A percentile compares a stretch with the other conserved stretches of the same genome.
These are phyloP conservation scores for Platycheirus rosarum DNA, from an alignment of 2,888 invertebrate genomes.

Conservation along the genomic window DNA sequence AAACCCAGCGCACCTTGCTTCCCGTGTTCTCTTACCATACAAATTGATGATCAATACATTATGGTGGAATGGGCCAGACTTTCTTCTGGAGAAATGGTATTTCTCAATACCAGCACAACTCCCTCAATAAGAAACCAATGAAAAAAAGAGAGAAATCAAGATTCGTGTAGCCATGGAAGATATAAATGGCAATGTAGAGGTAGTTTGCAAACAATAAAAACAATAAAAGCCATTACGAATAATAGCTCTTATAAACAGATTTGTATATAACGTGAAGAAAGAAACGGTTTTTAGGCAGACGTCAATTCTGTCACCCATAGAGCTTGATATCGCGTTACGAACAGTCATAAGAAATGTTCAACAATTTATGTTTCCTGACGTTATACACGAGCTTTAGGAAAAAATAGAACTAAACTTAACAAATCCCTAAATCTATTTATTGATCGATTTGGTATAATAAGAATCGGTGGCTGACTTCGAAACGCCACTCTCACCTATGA, in stretches of 20 bases:
- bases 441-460: background rate
- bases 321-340: background rate
- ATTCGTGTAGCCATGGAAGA: background rate
- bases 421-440: slow-evolving; percentile 9
- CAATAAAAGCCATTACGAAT: background rate
- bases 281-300: background rate
- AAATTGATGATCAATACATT: background rate
- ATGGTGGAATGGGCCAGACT: slow-evolving; percentile 1
- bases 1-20: no score
- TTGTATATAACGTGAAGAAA: background rate
- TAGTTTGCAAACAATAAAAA: background rate
- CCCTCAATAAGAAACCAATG: background rate
- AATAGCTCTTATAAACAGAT: background rate
- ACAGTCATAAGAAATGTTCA: no score
- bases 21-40: background rate
- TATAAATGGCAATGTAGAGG: background rate
- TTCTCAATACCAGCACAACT: no score
- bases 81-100: no score
- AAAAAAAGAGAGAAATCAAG: background rate
- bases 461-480: slow-evolving; percentile 8
- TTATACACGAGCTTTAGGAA: background rate
- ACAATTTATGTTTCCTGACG: no score
- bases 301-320: background rate
- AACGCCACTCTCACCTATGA: slow-evolving; percentile 11
- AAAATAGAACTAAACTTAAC: background rate